These are phyloP conservation scores for Trissolcus basalis DNA, from an alignment of 1,140 invertebrate species.

Conservation along the genomic window DNA sequence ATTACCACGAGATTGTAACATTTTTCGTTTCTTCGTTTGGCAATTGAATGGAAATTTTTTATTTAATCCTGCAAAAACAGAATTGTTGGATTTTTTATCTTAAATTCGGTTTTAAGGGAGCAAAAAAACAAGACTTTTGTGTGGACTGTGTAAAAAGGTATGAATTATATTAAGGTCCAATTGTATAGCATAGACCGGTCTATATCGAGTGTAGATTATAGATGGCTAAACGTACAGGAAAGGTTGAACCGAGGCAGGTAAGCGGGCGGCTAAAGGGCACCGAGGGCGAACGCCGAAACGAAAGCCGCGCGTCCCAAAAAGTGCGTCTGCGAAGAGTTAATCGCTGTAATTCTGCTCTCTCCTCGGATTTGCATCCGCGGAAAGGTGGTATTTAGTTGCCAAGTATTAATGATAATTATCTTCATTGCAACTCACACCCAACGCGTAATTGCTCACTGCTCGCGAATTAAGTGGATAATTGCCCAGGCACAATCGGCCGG, in stretches of 20 bases:
- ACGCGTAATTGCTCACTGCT: conserved; percentile 56
- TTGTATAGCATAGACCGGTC: conserved; percentile 26
- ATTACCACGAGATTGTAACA: too few relatives aligned
- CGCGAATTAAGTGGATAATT: conserved; percentile 61
- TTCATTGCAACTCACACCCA: conserved; percentile 55
- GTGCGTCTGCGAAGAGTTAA: conserved; percentile 44
- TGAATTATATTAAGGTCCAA: conserved; percentile 43
- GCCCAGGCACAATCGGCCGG: conserved; percentile 48
- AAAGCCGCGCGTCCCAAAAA: conserved; percentile 36
- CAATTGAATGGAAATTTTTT: too few relatives aligned
- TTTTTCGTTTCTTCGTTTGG: too few relatives aligned
- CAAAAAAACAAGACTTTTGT: conserved; percentile 37
- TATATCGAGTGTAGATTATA: conserved; percentile 52
- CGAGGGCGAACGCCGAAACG: conserved; percentile 40
- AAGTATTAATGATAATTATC: conserved; percentile 61
- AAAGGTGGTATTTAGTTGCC: conserved; percentile 61
- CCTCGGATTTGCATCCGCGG: conserved; percentile 56
- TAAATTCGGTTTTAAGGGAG: too few relatives aligned
- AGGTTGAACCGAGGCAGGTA: conserved; percentile 47
- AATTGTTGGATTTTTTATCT: too few relatives aligned
- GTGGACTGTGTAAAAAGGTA: conserved; percentile 31
- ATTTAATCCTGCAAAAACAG: too few relatives aligned
- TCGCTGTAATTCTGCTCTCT: conserved; percentile 55
- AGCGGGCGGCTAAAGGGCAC: conserved; percentile 45
- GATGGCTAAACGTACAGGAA: conserved; percentile 37